Percentiles rank a stretch among this genome's conserved stretches.
These are phyloP conservation scores for Chaetorhynchus papuensis DNA, from an alignment of 2,113 vertebrate genomes.

Conservation along the genomic window DNA sequence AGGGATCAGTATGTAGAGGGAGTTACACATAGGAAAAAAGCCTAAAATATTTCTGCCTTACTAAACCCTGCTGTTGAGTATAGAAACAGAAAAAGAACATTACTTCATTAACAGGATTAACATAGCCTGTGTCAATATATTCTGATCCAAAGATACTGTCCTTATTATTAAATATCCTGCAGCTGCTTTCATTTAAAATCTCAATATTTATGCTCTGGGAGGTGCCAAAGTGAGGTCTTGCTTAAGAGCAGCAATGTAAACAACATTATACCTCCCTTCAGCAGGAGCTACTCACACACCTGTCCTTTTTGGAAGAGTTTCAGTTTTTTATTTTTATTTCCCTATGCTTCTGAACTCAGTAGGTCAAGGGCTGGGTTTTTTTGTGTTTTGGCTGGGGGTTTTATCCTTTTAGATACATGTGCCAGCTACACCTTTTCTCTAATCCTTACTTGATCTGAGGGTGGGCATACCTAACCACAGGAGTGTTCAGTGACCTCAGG, in stretches of 20 bases:
- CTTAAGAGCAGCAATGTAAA: conserved; percentile 15
- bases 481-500: conserved; percentile 7
- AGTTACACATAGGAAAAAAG: not conserved
- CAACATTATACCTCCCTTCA: not conserved
- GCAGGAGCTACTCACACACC: conserved; percentile 53
- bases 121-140: not conserved
- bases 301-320: conserved; percentile 68
- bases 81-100: not conserved
- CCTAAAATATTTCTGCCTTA: not conserved
- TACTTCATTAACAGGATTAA: not conserved
- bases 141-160: not conserved
- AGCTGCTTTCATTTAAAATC: conserved; percentile 18
- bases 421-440: not conserved
- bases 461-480: not conserved
- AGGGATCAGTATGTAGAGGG: not conserved
- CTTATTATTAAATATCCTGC: not conserved
- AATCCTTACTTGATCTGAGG: not conserved
- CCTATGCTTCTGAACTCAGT: not conserved
- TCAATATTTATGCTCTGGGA: conserved; percentile 30
- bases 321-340: conserved; percentile 51
- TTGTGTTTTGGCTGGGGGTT: not conserved
- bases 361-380: not conserved
- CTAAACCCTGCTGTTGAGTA: not conserved
- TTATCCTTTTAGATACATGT: not conserved
- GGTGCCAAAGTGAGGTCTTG: not conserved